Base-by-base conservation (phyloP, 2,113 vertebrate genomes). In the Electrona antarctica region DNA sequence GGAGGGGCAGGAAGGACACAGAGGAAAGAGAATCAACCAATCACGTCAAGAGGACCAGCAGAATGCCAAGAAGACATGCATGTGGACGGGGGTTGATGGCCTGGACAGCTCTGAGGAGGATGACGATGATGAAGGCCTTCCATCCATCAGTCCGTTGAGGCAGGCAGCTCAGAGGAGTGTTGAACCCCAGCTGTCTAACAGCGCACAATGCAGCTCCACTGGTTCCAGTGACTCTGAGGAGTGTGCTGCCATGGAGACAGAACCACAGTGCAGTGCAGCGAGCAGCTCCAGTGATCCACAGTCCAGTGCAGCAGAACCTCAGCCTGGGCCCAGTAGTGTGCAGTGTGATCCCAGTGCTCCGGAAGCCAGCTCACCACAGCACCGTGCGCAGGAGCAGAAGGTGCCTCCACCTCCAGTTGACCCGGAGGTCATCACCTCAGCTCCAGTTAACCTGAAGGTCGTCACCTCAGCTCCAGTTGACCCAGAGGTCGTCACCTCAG, bases 51-150 rank as follows among this genome's bases (percentile, higher is more conserved):
- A 74, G 0, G 86, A 64, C 51, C 13, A 73, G 21, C 78, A 77
- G 13, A 74, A 91, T 2, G 74, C 60, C 13, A 95, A 94, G 61
- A 95, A 74, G 77, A 93, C 88, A 58, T 92, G 94, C 76, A 92
- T 94, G 61, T 98, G 97, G 97, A 89, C 85, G 0, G 95, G 92
- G 0, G 15, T 94, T 60, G 91, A 93, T 21, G 79, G 91, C 5
- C 13, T 46, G 2, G 82, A 83, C 29, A 91, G 79, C 57, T 96
- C 95, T 0, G 88, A 88, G 29, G 87, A 73, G 13, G 69, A 84
- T 54, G 90, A 85, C 4, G 71, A 78, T 54, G 92, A 88, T 0
- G 87, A 66, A n/a, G 87, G 52, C 78, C 80, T 6, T 41, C 21
- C 21, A 21, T 21, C 33, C 48, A 54, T 75, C 64, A 0, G 67